phyloP scores from a whole-genome alignment of 2,888 invertebrate species.

The Andrena flavipes region DNA sequence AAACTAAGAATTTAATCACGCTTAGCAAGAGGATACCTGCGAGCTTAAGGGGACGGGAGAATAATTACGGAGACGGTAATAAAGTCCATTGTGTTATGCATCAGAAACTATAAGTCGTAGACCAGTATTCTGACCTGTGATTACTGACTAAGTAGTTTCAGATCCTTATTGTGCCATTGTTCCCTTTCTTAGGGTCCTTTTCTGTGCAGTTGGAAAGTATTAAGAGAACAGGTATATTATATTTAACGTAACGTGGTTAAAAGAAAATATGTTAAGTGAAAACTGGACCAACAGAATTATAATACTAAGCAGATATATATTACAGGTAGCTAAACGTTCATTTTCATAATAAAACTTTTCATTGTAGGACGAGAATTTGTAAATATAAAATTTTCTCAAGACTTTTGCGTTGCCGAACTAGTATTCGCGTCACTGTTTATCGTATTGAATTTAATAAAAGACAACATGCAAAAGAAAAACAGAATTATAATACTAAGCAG shows the following conservation, averaged over 20 bases:
- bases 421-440: no score
- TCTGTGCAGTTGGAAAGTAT: background rate
- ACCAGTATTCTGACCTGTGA: constrained; percentile 27
- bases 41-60: background rate
- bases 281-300: no score
- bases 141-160: constrained; percentile 15
- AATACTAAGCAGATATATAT: no score
- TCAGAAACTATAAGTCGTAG: background rate
- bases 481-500: no score
- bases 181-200: constrained; percentile 20
- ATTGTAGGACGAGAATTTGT: no score
- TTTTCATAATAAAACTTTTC: no score
- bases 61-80: constrained; percentile 13
- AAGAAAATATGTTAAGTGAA: no score
- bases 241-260: background rate
- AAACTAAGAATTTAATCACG: background rate
- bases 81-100: constrained; percentile 33
- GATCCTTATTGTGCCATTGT: constrained; percentile 24
- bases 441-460: no score
- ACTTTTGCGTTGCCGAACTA: no score
- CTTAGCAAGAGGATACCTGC: background rate
- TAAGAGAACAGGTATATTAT: constrained; percentile 1
- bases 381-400: no score
- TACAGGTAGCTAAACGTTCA: no score
- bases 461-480: no score